phyloP scores from a whole-genome alignment of 2,113 vertebrate genomes.

The Nicator chloris region DNA sequence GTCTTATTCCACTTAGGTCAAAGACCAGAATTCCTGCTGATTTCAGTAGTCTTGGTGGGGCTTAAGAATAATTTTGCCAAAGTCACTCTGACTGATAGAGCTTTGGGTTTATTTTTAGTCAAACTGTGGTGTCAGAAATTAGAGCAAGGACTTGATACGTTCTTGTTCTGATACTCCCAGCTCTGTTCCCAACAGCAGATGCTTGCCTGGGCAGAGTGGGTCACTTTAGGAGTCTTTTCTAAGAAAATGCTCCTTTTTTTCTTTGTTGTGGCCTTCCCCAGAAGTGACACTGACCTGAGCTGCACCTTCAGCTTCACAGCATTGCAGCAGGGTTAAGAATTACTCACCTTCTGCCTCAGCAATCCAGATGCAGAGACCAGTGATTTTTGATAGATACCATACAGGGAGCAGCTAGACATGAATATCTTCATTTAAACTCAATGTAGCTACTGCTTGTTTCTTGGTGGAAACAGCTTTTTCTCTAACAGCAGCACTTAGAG shows the following conservation, averaged over 20 bases:
- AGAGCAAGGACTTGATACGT: background rate
- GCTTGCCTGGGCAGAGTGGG: background rate
- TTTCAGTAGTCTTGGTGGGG: background rate
- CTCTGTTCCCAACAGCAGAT: background rate
- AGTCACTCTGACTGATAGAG: background rate
- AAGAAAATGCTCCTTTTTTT: background rate
- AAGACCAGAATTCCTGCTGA: constrained; percentile 1
- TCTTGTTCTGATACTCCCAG: background rate
- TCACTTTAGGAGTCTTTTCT: background rate
- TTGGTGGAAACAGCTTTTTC: background rate
- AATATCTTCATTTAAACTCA: background rate
- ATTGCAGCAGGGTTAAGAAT: background rate
- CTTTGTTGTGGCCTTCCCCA: background rate
- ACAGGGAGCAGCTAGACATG: background rate
- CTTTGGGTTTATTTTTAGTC: background rate
- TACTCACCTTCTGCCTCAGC: background rate
- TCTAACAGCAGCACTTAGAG: background rate
- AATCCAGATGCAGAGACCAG: background rate
- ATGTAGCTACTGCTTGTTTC: background rate
- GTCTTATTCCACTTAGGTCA: background rate
- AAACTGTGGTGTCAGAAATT: background rate
- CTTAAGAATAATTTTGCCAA: background rate
- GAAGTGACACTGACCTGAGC: background rate
- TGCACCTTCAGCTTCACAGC: background rate
- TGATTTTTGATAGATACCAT: background rate